These are phyloP conservation scores for Piprites chloris DNA, from an alignment of 2,113 vertebrate species.

Conservation along the genomic window DNA sequence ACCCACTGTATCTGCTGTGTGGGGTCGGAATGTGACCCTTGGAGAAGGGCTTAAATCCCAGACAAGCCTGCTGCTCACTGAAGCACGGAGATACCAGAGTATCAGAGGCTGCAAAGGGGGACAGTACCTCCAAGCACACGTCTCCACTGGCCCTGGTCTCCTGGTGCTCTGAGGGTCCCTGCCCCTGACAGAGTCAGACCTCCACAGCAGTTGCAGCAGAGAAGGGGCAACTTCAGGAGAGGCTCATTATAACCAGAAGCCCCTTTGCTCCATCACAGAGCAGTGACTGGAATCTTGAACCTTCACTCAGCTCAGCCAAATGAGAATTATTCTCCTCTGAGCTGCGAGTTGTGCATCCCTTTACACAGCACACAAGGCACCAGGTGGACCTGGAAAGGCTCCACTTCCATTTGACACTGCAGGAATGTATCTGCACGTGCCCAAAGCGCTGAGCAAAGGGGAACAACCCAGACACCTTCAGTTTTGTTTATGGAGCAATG, in stretches of 20 bases:
- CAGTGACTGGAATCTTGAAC: too few species aligned
- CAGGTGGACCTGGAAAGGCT: neutral
- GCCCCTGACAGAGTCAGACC: too few species aligned
- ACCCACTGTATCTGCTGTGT: neutral
- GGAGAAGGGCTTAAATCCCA: neutral
- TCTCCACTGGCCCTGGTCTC: too few species aligned
- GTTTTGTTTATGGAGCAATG: neutral
- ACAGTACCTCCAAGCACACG: too few species aligned
- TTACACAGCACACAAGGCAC: neutral
- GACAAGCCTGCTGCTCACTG: too few species aligned
- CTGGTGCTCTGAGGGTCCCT: too few species aligned
- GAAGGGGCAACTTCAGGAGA: too few species aligned
- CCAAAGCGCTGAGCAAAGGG: neutral
- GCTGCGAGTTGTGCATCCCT: neutral
- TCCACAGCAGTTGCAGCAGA: too few species aligned
- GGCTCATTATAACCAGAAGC: too few species aligned
- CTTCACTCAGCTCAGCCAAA: neutral
- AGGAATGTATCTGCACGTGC: rapidly evolving
- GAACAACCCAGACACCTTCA: neutral
- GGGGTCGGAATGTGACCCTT: neutral
- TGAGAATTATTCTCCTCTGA: neutral
- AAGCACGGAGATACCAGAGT: too few species aligned
- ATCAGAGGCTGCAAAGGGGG: too few species aligned
- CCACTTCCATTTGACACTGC: neutral
- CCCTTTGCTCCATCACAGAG: too few species aligned